These are phyloP conservation scores for Chrosomus eos DNA, from an alignment of 2,797 vertebrate genomes.

Conservation along the genomic window DNA sequence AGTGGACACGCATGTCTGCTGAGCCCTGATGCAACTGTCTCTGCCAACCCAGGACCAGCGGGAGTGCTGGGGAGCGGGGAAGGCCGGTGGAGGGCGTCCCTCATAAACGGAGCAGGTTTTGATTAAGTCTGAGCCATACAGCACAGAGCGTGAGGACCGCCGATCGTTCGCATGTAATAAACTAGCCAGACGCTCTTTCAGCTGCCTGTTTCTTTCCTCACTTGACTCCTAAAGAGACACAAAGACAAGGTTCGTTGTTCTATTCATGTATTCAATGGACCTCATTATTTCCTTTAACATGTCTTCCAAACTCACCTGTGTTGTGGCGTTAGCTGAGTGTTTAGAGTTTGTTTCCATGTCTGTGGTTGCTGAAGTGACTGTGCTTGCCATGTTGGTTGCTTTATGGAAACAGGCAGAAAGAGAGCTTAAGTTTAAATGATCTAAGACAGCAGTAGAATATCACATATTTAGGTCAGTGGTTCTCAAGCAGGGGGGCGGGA, in stretches of 20 bases:
- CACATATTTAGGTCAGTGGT: background rate
- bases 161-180: constrained; percentile 87
- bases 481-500: too few relatives aligned
- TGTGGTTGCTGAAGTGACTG: constrained; percentile 52
- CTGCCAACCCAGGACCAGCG: constrained; percentile 87
- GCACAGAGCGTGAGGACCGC: constrained; percentile 82
- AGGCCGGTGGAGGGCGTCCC: constrained; percentile 53
- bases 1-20: constrained; percentile 68
- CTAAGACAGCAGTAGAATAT: background rate
- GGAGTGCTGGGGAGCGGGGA: constrained; percentile 59
- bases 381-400: constrained; percentile 64
- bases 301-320: constrained; percentile 68
- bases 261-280: background rate
- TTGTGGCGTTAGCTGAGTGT: constrained; percentile 52
- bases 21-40: constrained; percentile 77
- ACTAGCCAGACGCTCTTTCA: constrained; percentile 87
- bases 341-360: constrained; percentile 59
- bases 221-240: constrained; percentile 78
- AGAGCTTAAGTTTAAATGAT: background rate
- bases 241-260: background rate
- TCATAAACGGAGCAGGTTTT: constrained; percentile 76
- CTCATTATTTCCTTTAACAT: background rate
- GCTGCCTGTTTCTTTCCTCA: constrained; percentile 84
- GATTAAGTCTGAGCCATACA: constrained; percentile 90
- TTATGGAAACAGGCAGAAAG: constrained; percentile 45